Conservation (phyloP, 2,113 vertebrate species). For the Polypterus senegalus region DNA sequence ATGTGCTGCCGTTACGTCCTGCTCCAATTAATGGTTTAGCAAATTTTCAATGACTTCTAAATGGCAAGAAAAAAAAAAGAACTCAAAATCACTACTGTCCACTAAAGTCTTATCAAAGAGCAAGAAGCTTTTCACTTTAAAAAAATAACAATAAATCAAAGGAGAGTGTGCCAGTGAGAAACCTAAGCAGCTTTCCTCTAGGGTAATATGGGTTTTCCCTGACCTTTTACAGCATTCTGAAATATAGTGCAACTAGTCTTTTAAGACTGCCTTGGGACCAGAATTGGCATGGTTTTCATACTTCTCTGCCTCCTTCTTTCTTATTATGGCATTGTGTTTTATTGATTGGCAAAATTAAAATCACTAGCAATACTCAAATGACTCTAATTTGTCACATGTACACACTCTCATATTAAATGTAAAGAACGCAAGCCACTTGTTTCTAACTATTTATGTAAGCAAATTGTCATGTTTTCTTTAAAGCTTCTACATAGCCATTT, state of each 20-base stretch:
- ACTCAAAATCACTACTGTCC: not conserved
- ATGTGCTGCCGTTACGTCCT: not conserved
- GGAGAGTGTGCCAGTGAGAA: slow-evolving; percentile 3
- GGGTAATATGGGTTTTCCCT: not conserved
- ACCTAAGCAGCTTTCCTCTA: not conserved
- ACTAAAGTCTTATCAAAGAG: not conserved
- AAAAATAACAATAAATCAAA: slow-evolving; percentile 28
- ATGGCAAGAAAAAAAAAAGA: not conserved
- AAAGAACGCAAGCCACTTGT: no score
- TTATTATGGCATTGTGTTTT: no score
- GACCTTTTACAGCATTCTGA: not conserved
- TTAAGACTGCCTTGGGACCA: not conserved
- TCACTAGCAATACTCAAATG: no score
- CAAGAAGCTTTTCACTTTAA: slow-evolving; percentile 2
- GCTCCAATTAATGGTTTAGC: not conserved
- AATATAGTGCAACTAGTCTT: not conserved
- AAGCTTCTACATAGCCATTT: no score
- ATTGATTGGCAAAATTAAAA: no score
- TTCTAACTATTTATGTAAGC: no score
- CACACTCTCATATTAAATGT: no score
- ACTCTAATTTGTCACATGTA: no score
- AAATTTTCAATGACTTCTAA: not conserved
- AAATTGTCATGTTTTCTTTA: no score
- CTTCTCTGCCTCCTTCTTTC: no score
- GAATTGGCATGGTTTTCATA: not conserved